Conservation (phyloP, 2,888 invertebrate species). For the Meliscaeva auricollis region DNA sequence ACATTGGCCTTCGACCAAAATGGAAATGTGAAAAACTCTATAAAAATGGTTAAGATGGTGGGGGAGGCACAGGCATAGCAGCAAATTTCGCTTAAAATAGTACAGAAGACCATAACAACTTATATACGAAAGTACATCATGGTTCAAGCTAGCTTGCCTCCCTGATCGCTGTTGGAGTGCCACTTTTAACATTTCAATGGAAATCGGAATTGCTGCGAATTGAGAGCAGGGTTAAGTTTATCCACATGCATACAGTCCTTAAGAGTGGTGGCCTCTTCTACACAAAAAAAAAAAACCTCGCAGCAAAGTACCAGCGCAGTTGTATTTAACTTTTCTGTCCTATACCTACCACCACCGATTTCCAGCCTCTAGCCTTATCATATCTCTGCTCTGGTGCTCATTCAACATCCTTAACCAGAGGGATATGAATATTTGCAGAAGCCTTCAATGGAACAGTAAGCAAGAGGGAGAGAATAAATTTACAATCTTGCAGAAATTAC, state of each 20-base stretch:
- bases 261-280: constrained; percentile 6
- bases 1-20: constrained; percentile 67
- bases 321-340: constrained; percentile 55
- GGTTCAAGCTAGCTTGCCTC: not conserved
- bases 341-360: not conserved
- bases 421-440: constrained; percentile 60
- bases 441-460: constrained; percentile 14
- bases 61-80: not conserved
- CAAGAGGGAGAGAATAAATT: constrained; percentile 33
- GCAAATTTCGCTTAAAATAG: constrained; percentile 16
- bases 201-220: constrained; percentile 71
- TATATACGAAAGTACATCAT: not conserved
- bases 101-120: constrained; percentile 46
- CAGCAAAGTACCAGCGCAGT: constrained; percentile 48
- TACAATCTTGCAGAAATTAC: constrained; percentile 46
- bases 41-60: constrained; percentile 57
- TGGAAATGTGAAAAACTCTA: constrained; percentile 55
- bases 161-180: constrained; percentile 41
- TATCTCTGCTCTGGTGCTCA: constrained; percentile 25
- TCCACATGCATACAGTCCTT: constrained; percentile 45
- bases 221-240: constrained; percentile 74
- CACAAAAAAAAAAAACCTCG: not conserved
- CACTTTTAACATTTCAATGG: constrained; percentile 69
- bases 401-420: constrained; percentile 38
- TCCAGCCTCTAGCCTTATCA: not conserved